phyloP scores from a whole-genome alignment of 2,888 invertebrate species.

The Melangyna quadrimaculata region DNA sequence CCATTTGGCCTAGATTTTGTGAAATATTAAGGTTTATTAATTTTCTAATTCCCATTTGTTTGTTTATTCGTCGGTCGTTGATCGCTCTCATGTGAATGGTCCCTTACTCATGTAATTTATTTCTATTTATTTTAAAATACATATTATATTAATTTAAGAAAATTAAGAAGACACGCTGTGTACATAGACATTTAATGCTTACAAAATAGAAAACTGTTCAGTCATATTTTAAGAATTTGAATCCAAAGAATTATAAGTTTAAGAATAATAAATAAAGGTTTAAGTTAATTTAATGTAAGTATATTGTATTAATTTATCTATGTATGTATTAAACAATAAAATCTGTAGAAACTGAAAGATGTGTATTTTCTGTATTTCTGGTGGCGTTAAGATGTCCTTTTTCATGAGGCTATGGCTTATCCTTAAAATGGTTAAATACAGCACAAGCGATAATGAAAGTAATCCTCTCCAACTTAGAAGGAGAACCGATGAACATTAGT shows the following conservation, averaged over 20 bases:
- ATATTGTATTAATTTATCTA: background rate
- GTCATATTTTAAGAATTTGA: conserved; percentile 60
- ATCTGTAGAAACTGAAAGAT: background rate
- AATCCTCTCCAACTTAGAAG: too few relatives aligned
- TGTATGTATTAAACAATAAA: background rate
- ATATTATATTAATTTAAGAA: conserved; percentile 20
- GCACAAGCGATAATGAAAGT: too few relatives aligned
- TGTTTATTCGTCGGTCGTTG: too few relatives aligned
- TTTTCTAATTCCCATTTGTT: too few relatives aligned
- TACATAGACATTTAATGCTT: conserved; percentile 46
- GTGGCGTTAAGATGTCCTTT: too few relatives aligned
- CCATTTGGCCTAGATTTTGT: too few relatives aligned
- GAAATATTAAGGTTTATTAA: too few relatives aligned
- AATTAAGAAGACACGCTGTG: conserved; percentile 25
- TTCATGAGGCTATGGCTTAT: too few relatives aligned
- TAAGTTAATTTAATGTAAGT: background rate
- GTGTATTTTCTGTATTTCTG: background rate
- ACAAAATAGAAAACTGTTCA: conserved; percentile 30
- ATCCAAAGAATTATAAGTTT: conserved; percentile 20
- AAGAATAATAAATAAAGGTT: conserved; percentile 36
- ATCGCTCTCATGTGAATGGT: too few relatives aligned
- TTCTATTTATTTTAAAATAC: conserved; percentile 54
- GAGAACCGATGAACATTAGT: too few relatives aligned
- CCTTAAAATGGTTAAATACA: too few relatives aligned
- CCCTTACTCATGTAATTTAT: conserved; percentile 55